These are phyloP conservation scores for Spilarctia lutea DNA, from an alignment of 2,888 invertebrate genomes.

Conservation along the genomic window DNA sequence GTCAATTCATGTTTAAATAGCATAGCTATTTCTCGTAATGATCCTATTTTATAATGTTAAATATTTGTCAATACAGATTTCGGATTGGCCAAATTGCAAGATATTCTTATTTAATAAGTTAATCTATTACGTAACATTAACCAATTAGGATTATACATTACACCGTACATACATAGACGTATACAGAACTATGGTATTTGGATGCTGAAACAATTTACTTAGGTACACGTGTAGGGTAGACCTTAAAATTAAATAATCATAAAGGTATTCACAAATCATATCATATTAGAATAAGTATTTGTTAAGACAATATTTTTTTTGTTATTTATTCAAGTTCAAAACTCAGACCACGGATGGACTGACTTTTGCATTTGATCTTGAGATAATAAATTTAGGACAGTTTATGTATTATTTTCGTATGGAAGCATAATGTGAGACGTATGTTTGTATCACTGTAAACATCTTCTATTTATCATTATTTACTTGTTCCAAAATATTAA, in stretches of 20 bases:
- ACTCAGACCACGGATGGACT: slow-evolving; percentile 28
- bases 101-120: slow-evolving; percentile 33
- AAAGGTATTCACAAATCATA: slow-evolving; percentile 73
- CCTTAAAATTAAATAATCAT: slow-evolving; percentile 38
- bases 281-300: slow-evolving; percentile 73
- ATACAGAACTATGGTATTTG: slow-evolving; percentile 12
- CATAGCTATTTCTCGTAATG: slow-evolving; percentile 49
- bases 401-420: background rate
- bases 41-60: slow-evolving; percentile 29
- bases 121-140: slow-evolving; percentile 17
- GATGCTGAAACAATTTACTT: slow-evolving; percentile 20
- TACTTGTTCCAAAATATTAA: background rate
- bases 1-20: slow-evolving; percentile 55
- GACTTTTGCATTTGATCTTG: background rate
- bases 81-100: slow-evolving; percentile 48
- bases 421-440: background rate
- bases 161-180: background rate
- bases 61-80: slow-evolving; percentile 35
- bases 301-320: slow-evolving; percentile 40
- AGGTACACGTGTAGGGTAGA: slow-evolving; percentile 36
- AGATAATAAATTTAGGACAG: background rate
- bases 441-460: background rate
- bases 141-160: slow-evolving; percentile 14
- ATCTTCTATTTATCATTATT: background rate
- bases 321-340: slow-evolving; percentile 57